A percentile compares a stretch with the other conserved stretches of the same genome.
phyloP scores from a whole-genome alignment of 2,113 vertebrate species.

The Ctenomys sociabilis region DNA sequence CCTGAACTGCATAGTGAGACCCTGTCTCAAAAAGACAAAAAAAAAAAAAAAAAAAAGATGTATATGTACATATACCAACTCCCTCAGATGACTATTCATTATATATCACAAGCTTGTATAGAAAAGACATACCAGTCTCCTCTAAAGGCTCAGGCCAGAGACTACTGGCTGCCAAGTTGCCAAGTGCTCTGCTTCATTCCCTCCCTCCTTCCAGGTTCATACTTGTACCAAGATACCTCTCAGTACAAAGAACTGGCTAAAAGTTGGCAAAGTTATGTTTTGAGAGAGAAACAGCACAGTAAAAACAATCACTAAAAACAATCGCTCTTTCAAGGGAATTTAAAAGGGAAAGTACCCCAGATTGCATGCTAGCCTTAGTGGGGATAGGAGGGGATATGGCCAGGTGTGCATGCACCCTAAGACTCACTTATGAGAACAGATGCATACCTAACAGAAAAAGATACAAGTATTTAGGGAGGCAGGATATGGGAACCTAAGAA shows the following conservation, averaged over 20 bases:
- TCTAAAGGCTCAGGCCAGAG: constrained; percentile 21
- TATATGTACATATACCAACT: not conserved
- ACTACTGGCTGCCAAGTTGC: not conserved
- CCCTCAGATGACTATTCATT: not conserved
- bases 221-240: not conserved
- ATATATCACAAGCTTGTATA: not conserved
- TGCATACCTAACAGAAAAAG: not conserved
- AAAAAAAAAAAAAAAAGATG: not conserved
- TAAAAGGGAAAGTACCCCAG: not conserved
- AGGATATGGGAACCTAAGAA: not conserved
- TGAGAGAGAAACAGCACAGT: not conserved
- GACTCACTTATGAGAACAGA: constrained; percentile 1
- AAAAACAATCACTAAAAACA: not conserved
- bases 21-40: no score
- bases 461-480: not conserved
- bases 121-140: not conserved
- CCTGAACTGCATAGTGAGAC: no score
- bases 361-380: not conserved
- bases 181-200: not conserved
- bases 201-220: not conserved
- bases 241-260: constrained; percentile 1
- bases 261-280: not conserved
- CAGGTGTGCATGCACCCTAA: not conserved
- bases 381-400: not conserved
- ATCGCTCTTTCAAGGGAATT: not conserved